A percentile compares a stretch with the other conserved stretches of the same genome.
Conservation (phyloP, 2,797 vertebrate genomes). For the Florisuga fusca region DNA sequence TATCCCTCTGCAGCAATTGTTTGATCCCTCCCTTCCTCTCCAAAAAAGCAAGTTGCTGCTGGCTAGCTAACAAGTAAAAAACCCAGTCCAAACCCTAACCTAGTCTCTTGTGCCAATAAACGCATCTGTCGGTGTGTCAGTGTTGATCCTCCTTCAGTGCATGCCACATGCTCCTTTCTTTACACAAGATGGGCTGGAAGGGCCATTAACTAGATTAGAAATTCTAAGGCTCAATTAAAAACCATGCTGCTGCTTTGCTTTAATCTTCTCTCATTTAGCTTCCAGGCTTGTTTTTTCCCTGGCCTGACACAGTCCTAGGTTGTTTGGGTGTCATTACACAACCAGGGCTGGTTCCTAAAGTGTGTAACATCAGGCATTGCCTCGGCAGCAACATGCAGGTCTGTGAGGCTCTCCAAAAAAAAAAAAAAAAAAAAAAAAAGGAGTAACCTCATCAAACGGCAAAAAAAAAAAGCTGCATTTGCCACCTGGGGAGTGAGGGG, state of each 20-base stretch:
- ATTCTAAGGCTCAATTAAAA: constrained; percentile 68
- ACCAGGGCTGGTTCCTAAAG: neutral
- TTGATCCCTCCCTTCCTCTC: constrained; percentile 49
- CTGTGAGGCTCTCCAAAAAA: neutral
- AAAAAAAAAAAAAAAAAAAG: neutral
- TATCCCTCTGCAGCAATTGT: constrained; percentile 51
- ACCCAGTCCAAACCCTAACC: constrained; percentile 56
- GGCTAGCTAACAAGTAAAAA: constrained; percentile 63
- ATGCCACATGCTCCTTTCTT: constrained; percentile 67
- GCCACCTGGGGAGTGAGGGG: neutral
- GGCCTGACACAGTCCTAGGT: neutral
- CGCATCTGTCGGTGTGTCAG: constrained; percentile 60
- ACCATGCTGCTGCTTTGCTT: constrained; percentile 22
- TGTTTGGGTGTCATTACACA: constrained; percentile 22
- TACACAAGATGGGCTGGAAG: constrained; percentile 61
- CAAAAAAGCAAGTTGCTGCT: constrained; percentile 69
- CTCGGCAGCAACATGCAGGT: neutral
- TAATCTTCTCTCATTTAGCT: constrained; percentile 51
- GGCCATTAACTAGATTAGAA: constrained; percentile 67
- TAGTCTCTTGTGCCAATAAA: constrained; percentile 54
- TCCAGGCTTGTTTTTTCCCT: constrained; percentile 45
- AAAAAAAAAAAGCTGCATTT: constrained; percentile 15
- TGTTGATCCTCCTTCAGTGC: constrained; percentile 71
- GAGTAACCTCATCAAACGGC: neutral
- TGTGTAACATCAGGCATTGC: neutral